A percentile compares a stretch with the other conserved stretches of the same genome.
phyloP scores from a whole-genome alignment of 2,888 invertebrate species.

The Parnassius glacialis region DNA sequence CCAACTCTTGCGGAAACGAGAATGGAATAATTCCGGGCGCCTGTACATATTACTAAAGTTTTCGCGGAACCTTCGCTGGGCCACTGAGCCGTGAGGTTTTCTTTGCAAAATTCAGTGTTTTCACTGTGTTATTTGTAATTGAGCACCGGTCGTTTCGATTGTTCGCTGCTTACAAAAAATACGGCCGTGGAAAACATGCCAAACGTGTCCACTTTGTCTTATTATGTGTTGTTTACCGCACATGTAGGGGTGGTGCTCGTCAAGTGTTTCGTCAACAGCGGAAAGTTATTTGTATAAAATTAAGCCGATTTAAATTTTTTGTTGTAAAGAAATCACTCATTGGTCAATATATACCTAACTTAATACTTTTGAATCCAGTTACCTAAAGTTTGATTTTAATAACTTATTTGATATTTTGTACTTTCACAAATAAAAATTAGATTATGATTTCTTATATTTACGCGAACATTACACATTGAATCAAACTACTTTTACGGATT shows the following conservation, averaged over 20 bases:
- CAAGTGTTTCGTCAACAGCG: neutral
- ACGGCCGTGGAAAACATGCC: constrained; percentile 43
- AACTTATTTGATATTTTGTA: too few relatives aligned
- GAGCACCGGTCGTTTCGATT: constrained; percentile 37
- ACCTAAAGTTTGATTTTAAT: too few relatives aligned
- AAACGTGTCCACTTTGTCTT: constrained; percentile 39
- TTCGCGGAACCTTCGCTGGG: constrained; percentile 34
- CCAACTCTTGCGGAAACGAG: constrained; percentile 25
- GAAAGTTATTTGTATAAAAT: too few relatives aligned
- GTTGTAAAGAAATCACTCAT: too few relatives aligned
- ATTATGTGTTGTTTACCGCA: constrained; percentile 28
- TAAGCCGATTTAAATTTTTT: too few relatives aligned
- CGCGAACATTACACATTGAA: too few relatives aligned
- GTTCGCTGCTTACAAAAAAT: constrained; percentile 38
- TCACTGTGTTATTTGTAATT: constrained; percentile 40
- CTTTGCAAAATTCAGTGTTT: constrained; percentile 37
- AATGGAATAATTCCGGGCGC: constrained; percentile 26
- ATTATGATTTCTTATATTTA: too few relatives aligned
- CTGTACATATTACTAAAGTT: constrained; percentile 37
- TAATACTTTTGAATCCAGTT: too few relatives aligned
- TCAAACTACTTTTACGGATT: too few relatives aligned
- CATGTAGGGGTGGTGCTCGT: constrained; percentile 1
- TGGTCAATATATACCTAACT: too few relatives aligned
- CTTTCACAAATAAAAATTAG: too few relatives aligned
- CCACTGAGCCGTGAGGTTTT: constrained; percentile 40